These are phyloP conservation scores for Gnathonemus longibarbis DNA, from an alignment of 2,113 vertebrate genomes.

Conservation along the genomic window DNA sequence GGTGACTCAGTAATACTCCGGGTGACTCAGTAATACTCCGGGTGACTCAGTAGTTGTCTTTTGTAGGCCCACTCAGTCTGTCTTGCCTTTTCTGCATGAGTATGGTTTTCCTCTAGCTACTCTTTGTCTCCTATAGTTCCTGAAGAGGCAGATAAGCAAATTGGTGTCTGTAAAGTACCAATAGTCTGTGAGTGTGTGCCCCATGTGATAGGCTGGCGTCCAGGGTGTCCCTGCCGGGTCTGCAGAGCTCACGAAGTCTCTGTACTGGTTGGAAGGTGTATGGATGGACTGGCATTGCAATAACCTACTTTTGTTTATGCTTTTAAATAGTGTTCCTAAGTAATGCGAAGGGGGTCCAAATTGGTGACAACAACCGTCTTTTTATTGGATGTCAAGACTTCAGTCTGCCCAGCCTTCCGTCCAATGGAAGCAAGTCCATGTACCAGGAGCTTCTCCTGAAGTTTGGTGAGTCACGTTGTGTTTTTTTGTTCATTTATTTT, in stretches of 20 bases:
- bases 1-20: background rate
- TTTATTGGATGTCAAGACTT: conserved; percentile 35
- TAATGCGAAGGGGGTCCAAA: conserved; percentile 60
- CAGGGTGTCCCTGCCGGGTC: background rate
- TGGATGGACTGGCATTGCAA: background rate
- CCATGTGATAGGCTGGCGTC: background rate
- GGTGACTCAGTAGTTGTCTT: background rate
- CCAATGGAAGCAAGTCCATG: background rate
- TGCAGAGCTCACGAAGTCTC: background rate
- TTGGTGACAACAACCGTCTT: conserved; percentile 61
- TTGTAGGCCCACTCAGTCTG: background rate
- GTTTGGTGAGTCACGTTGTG: conserved; percentile 49
- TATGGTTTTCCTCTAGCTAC: background rate
- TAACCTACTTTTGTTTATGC: background rate
- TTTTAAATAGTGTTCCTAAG: conserved; percentile 45
- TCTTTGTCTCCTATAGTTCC: background rate
- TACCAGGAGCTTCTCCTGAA: conserved; percentile 51
- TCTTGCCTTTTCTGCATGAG: background rate
- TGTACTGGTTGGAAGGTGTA: background rate
- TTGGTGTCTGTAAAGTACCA: background rate
- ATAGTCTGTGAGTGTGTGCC: background rate
- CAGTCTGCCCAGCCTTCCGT: conserved; percentile 15
- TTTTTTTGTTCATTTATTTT: background rate
- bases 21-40: background rate
- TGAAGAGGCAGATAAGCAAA: background rate